phyloP scores from a whole-genome alignment of 2,888 invertebrate species.

The Abrostola triplasia region DNA sequence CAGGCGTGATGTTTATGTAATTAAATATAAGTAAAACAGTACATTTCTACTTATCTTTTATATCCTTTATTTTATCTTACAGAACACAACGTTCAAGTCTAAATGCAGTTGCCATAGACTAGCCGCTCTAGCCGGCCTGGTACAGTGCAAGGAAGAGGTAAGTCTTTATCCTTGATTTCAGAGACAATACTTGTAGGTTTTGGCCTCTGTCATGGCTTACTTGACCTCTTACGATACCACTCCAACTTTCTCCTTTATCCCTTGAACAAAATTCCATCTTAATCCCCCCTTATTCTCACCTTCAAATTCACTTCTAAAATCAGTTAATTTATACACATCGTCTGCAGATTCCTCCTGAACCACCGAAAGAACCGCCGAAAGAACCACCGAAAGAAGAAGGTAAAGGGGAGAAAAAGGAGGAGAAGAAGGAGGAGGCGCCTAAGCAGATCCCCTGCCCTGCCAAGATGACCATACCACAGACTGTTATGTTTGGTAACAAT shows the following conservation, averaged over 20 bases:
- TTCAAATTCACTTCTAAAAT: no score
- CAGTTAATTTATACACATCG: no score
- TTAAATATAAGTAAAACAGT: no score
- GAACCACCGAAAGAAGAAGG: not conserved
- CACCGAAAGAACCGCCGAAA: not conserved
- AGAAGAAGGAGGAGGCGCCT: constrained; percentile 48
- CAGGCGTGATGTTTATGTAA: no score
- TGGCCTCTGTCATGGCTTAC: no score
- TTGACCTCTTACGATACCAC: no score
- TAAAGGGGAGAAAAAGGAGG: constrained; percentile 24
- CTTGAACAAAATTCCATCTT: no score
- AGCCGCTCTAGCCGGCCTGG: constrained; percentile 65
- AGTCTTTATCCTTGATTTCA: constrained; percentile 10
- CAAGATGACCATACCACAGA: constrained; percentile 70
- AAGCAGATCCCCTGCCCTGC: constrained; percentile 74
- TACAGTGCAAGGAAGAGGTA: constrained; percentile 59
- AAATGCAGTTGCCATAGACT: constrained; percentile 80
- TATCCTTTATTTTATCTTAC: constrained; percentile 55
- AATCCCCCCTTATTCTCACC: no score
- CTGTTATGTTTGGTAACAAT: constrained; percentile 76
- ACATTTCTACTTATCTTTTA: no score
- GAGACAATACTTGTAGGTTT: no score
- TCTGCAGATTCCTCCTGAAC: not conserved
- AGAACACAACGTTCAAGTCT: constrained; percentile 72
- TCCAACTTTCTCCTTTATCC: no score